Base-by-base conservation (phyloP, 2,113 vertebrate genomes). In the Halcyon malimbica region DNA sequence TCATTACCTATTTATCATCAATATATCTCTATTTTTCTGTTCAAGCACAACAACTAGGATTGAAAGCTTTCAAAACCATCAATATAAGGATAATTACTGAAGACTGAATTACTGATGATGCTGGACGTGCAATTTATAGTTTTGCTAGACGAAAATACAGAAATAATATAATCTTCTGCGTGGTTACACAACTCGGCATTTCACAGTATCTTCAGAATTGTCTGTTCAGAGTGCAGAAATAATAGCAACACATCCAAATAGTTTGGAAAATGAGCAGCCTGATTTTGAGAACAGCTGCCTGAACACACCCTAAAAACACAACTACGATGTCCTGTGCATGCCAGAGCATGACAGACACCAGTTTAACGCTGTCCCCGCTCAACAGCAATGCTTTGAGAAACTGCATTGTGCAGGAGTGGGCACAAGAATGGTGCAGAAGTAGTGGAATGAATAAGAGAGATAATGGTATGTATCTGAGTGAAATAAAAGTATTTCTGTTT, bases 241-340 rank as follows among this genome's bases (percentile, higher is more conserved):
- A 3, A 53, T 18, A 87, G 4, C 46, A 35, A 59, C 39, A 19
- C 7, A 20, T 16, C 4, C 33, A 74, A 80, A 28, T 2, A 25
- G 31, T 33, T 1, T 67, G 64, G 70, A 80, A 70, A 80, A 59
- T 10, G 6, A 85, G 21, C 37, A 25, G 5, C 17, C 3, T 33
- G 16, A 3, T 76, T 90, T 74, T 78, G 23, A 75, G 39, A 68
- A 46, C 8, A 82, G 37, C 63, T 65, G 62, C 33, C 42, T 64
- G 51, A 37, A 46, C 3, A 21, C 2, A 10, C 10, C 23, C 31
- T 37, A 54, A 54, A 9, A 78, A 69, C 15, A 24, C 53, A 73
- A 12, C 29, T 18, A 10, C 0, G 1, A 33, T 0, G 0, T 42
- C 16, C 26, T 21, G 23, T 0, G 0, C 3, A 3, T 8, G 14